These are phyloP conservation scores for Chalcosyrphus nemorum DNA, from an alignment of 2,888 invertebrate species.

Conservation along the genomic window DNA sequence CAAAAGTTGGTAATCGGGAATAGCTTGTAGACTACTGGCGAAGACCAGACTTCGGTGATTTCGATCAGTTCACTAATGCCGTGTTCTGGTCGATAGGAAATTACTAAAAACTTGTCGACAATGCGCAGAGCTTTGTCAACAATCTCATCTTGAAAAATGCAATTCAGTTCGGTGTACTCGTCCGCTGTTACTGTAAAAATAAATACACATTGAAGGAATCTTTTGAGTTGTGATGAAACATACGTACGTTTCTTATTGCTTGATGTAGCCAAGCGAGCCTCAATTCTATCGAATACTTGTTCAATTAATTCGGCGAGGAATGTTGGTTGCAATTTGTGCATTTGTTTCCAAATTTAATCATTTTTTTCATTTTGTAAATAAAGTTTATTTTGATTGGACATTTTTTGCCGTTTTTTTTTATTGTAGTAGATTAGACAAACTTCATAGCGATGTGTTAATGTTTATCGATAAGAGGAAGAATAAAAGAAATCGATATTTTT, in stretches of 20 bases:
- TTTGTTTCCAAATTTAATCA: slow-evolving; percentile 9
- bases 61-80: slow-evolving; percentile 83
- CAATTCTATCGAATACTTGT: slow-evolving; percentile 43
- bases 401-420: slow-evolving; percentile 5
- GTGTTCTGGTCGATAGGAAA: slow-evolving; percentile 82
- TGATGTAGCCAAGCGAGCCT: not conserved
- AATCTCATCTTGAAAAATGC: slow-evolving; percentile 84
- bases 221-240: too few relatives aligned
- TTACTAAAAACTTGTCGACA: slow-evolving; percentile 84
- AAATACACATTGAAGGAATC: too few relatives aligned
- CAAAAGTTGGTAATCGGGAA: slow-evolving; percentile 87
- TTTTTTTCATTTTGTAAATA: not conserved
- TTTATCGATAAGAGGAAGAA: too few relatives aligned
- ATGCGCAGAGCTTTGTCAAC: slow-evolving; percentile 85
- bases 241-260: slow-evolving; percentile 13
- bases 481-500: too few relatives aligned
- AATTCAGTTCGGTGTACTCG: slow-evolving; percentile 84
- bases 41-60: slow-evolving; percentile 83
- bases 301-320: slow-evolving; percentile 54
- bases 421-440: not conserved
- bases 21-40: slow-evolving; percentile 84
- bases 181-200: slow-evolving; percentile 86
- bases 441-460: too few relatives aligned
- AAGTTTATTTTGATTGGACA: not conserved
- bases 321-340: slow-evolving; percentile 38